These are phyloP conservation scores for Coleophora flavipennella DNA, from an alignment of 2,888 invertebrate genomes.

Conservation along the genomic window DNA sequence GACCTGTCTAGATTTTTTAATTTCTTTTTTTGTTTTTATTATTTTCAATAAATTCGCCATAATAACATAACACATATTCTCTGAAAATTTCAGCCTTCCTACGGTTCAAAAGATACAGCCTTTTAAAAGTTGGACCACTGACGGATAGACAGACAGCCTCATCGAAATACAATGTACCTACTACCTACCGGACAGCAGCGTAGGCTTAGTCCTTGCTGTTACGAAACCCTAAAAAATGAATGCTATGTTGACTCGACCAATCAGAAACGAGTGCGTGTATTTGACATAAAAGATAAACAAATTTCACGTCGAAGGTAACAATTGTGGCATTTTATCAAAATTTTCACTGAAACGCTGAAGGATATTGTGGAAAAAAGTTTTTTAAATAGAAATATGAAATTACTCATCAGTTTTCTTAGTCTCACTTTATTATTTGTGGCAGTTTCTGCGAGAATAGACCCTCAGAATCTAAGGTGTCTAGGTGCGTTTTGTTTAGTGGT, in stretches of 20 bases:
- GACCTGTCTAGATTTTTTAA: too few relatives aligned
- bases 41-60: too few relatives aligned
- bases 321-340: constrained; percentile 25
- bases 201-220: too few relatives aligned
- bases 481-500: constrained; percentile 56
- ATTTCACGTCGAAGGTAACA: constrained; percentile 36
- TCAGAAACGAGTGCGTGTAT: constrained; percentile 53
- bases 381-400: constrained; percentile 28
- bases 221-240: constrained; percentile 7
- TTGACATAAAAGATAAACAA: constrained; percentile 51
- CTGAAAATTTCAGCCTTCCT: too few relatives aligned
- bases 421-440: constrained; percentile 31
- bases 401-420: constrained; percentile 20
- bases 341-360: constrained; percentile 26
- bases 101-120: too few relatives aligned
- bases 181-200: too few relatives aligned
- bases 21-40: too few relatives aligned
- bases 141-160: too few relatives aligned
- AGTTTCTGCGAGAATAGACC: constrained; percentile 58
- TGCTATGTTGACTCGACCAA: constrained; percentile 34
- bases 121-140: too few relatives aligned
- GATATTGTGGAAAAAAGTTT: constrained; percentile 3
- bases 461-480: constrained; percentile 61
- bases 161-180: too few relatives aligned
- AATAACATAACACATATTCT: too few relatives aligned